Conservation (phyloP, 2,888 invertebrate species). For the Sipha maydis region DNA sequence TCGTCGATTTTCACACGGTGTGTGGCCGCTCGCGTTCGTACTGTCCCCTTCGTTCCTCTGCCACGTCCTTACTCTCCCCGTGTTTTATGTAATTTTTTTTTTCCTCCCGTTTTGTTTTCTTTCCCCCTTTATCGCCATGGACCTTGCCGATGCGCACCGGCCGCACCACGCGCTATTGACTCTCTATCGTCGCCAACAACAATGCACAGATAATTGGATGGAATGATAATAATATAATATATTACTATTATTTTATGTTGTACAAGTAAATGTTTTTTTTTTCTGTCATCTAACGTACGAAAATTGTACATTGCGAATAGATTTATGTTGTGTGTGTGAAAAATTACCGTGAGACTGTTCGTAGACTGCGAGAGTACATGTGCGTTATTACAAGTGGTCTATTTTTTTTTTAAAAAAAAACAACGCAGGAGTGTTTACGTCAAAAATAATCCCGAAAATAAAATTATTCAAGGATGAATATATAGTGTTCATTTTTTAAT, state of each 20-base stretch:
- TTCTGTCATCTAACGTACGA: background rate
- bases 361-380: no score
- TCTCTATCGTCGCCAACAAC: constrained; percentile 12
- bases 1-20: constrained; percentile 61
- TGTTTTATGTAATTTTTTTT: background rate
- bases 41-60: background rate
- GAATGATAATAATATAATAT: constrained; percentile 17
- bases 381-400: background rate
- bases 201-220: constrained; percentile 56
- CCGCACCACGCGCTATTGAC: constrained; percentile 39
- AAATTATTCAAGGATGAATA: no score
- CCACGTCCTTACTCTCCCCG: background rate
- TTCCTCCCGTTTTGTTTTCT: background rate
- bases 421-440: no score
- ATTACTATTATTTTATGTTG: background rate
- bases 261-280: constrained; percentile 27
- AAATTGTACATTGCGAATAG: background rate
- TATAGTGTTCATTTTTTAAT: no score
- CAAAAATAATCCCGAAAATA: no score
- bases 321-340: background rate
- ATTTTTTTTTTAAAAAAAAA: no score
- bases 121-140: background rate
- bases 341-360: constrained; percentile 30
- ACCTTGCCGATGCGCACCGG: constrained; percentile 32
- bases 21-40: background rate